These are phyloP conservation scores for Lumbricus terrestris DNA, from an alignment of 2,888 invertebrate genomes.

Conservation along the genomic window DNA sequence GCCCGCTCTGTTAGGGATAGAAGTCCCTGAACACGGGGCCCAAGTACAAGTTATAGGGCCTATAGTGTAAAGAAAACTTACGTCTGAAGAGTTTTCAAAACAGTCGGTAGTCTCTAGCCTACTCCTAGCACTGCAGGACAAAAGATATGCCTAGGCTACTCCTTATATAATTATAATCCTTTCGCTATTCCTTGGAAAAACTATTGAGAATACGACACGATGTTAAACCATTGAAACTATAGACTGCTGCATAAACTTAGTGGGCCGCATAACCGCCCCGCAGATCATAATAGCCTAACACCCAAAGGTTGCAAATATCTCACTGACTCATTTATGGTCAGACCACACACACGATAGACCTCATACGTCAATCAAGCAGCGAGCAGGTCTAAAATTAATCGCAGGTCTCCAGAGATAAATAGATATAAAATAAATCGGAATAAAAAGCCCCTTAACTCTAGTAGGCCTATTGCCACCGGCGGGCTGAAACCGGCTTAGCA, in stretches of 20 bases:
- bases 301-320: neutral
- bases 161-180: no score
- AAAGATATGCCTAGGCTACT: no score
- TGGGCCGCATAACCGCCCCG: no score
- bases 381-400: neutral
- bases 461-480: no score
- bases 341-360: neutral
- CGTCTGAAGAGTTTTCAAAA: no score
- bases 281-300: no score
- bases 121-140: no score
- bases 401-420: neutral
- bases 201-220: neutral
- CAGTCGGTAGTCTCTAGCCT: no score
- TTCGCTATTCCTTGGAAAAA: neutral
- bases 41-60: no score
- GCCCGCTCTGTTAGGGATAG: no score
- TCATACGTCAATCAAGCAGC: neutral
- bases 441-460: neutral
- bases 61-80: no score
- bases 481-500: neutral
- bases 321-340: neutral
- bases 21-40: no score
- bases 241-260: neutral
- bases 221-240: neutral
- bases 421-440: neutral